Evolutionary conservation across 2,113 vertebrate species (phyloP).

Genomic region (Callipepla californica): DNA sequence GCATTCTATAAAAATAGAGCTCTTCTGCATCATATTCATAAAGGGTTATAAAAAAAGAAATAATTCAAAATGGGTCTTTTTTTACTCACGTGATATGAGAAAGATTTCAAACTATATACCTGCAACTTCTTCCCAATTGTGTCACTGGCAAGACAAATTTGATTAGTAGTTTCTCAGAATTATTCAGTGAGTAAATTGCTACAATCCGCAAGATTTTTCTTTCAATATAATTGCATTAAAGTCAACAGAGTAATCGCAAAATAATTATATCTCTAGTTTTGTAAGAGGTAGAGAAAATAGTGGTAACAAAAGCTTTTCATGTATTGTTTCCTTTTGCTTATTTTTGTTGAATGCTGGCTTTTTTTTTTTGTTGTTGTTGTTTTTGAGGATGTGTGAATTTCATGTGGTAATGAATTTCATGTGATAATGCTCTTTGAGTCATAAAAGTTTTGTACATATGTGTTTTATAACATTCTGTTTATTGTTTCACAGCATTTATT

Average conservation of each 20-base stretch:
- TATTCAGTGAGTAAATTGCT: neutral
- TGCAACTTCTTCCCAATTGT: neutral
- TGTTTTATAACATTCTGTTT: constrained; percentile 33
- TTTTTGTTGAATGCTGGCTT: constrained; percentile 34
- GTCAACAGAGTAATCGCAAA: neutral
- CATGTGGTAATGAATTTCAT: constrained; percentile 8
- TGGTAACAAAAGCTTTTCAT: neutral
- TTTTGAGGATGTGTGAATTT: constrained; percentile 19
- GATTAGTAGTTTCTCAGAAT: neutral
- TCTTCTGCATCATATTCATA: neutral
- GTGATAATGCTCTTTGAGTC: neutral
- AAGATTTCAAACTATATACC: neutral
- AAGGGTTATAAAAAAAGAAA: neutral
- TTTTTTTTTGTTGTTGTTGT: constrained; percentile 8
- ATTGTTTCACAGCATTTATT: constrained; percentile 45
- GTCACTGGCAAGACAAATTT: accelerated
- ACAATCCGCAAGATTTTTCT: neutral
- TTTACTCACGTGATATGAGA: neutral
- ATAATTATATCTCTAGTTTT: neutral
- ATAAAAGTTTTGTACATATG: neutral
- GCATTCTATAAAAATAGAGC: neutral
- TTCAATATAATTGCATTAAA: neutral
- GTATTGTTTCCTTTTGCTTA: constrained; percentile 34
- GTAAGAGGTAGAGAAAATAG: neutral
- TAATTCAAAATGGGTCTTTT: neutral